Evolutionary conservation across 2,797 vertebrate genomes (phyloP), one percentile per base, ranked within the genome.

Genomic region (Nyctalus aviator): DNA sequence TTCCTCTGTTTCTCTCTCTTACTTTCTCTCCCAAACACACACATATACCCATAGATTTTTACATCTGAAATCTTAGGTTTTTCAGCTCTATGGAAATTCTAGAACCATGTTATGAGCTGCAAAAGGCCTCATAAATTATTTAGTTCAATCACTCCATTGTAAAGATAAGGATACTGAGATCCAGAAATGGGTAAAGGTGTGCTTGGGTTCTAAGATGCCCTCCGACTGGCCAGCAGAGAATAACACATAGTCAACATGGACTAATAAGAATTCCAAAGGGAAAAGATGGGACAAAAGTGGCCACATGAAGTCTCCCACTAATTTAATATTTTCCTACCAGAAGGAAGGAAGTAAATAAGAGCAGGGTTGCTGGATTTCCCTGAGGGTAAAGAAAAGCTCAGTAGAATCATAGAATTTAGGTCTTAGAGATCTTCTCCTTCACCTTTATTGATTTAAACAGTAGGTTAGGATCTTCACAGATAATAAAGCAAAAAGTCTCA

Each of bases 401-500:
- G 4, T 32, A 57, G n/a, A 75, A 68, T 71, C 87, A 55, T 11
- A 84, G 57, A 75, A 93, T 69, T 20, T 79, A 27, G 41, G 11
- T 83, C 78, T 55, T 41, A 21, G 41, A 82, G 72, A 77, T 64
- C 55, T 62, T 88, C 72, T 85, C 71, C 8, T 73, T 87, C 21
- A 11, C 8, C 37, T 62, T 44, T 37, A 44, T 44, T 88, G 57
- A 82, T 75, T 88, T 66, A 77, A 91, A 59, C 15, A 30, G 14
- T 72, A 57, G 21, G 44, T 35, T 46, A 82, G 48, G 2, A 11
- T 90, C 37, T 66, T 92, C 84, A 69, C 35, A 50, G 64, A 88
- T n/a, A 75, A 95, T 66, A 71, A 86, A 94, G 17, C 69, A 85
- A 81, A 94, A 90, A 41, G 7, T 55, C 69, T 96, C 9, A 77